Evolutionary conservation across 2,888 invertebrate genomes (phyloP).

Genomic region (Fragum sueziense): DNA sequence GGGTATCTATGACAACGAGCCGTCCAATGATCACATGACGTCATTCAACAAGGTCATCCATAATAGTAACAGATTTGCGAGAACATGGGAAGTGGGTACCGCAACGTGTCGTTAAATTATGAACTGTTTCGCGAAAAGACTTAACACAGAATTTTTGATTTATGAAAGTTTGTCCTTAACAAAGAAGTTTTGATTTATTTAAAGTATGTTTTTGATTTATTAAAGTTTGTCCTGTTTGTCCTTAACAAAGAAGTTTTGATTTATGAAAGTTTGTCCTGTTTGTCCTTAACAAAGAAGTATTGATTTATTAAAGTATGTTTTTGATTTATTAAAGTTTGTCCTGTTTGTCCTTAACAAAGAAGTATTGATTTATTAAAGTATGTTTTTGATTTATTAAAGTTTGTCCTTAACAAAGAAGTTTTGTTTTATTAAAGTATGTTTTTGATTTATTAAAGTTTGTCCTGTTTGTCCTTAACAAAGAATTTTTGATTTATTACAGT

Average conservation of each 20-base stretch:
- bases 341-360: constrained; percentile 96
- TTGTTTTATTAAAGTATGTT: too few species aligned
- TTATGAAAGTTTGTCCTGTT: too few species aligned
- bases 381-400: too few species aligned
- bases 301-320: too few species aligned
- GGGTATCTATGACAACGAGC: constrained; percentile 95
- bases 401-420: too few species aligned
- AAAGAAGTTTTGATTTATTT: too few species aligned
- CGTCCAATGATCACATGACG: constrained; percentile 89
- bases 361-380: constrained; percentile 91
- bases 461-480: not conserved
- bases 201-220: too few species aligned
- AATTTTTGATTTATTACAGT: not conserved
- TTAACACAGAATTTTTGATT: not conserved
- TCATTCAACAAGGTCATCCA: constrained; percentile 85
- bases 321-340: too few species aligned
- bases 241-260: too few species aligned
- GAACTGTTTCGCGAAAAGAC: not conserved
- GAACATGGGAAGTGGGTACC: constrained; percentile 85
- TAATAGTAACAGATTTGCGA: constrained; percentile 88
- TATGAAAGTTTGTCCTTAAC: not conserved
- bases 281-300: too few species aligned
- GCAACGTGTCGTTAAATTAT: constrained; percentile 9
- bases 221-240: too few species aligned
- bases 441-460: too few species aligned